A percentile compares a stretch with the other conserved stretches of the same genome.
phyloP scores from a whole-genome alignment of 1,140 invertebrate species.

The Tribolium madens region DNA sequence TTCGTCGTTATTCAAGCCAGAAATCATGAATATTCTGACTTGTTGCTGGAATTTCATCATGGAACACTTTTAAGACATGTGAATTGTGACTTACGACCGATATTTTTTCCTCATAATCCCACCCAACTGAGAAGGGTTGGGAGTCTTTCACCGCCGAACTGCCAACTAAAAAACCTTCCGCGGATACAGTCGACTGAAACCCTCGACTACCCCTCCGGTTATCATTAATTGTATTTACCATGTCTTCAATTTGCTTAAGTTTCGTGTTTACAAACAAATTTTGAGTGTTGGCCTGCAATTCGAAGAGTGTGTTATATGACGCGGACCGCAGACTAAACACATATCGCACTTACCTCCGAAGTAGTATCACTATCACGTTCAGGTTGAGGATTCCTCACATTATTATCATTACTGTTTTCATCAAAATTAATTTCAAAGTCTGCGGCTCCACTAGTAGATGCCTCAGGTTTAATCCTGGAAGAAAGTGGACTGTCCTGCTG shows the following conservation, averaged over 20 bases:
- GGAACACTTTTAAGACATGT: too few species aligned
- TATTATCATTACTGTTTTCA: neutral
- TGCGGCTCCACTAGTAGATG: neutral
- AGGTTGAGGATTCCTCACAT: neutral
- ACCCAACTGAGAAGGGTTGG: conserved; percentile 68
- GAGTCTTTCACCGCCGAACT: conserved; percentile 63
- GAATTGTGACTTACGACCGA: too few species aligned
- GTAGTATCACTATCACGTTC: neutral
- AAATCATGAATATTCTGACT: conserved; percentile 60
- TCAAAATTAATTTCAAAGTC: neutral
- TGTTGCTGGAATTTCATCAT: neutral
- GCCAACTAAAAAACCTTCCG: conserved; percentile 34
- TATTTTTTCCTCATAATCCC: conserved; percentile 65
- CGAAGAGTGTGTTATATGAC: neutral
- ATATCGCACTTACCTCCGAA: neutral
- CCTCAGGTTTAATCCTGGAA: neutral
- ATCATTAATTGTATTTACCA: conserved; percentile 53
- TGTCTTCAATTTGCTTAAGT: conserved; percentile 59
- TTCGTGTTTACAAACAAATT: conserved; percentile 31
- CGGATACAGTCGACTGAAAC: neutral
- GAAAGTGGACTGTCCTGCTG: neutral
- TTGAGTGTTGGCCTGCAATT: neutral
- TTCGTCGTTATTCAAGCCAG: conserved; percentile 53
- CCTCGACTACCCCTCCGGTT: conserved; percentile 46
- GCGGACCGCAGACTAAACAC: neutral